Percentiles rank a stretch among this genome's conserved stretches.
These are phyloP conservation scores for Drosophila sordidula DNA, from an alignment of 2,888 invertebrate species.

Conservation along the genomic window DNA sequence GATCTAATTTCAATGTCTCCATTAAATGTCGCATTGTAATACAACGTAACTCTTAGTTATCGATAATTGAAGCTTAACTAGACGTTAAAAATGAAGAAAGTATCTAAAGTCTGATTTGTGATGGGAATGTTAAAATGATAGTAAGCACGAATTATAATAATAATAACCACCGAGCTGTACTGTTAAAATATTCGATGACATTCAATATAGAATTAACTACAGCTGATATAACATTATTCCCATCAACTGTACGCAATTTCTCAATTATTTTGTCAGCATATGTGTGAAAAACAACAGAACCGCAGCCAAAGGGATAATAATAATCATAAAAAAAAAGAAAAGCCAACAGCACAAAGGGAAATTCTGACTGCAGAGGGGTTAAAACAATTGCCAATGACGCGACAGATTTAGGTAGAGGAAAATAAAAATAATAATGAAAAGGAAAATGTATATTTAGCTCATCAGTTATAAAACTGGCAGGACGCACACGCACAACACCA, in stretches of 20 bases:
- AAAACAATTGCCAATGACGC: slow-evolving; percentile 74
- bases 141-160: neutral
- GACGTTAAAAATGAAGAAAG: no score
- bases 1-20: neutral
- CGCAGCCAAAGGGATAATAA: slow-evolving; percentile 66
- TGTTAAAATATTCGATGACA: neutral
- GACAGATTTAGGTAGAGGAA: slow-evolving; percentile 55
- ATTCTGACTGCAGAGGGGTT: slow-evolving; percentile 32
- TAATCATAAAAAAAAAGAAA: slow-evolving; percentile 59
- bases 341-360: slow-evolving; percentile 13
- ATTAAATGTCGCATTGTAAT: neutral
- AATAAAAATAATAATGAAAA: slow-evolving; percentile 9
- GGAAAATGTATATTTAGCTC: slow-evolving; percentile 49
- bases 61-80: no score
- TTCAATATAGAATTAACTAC: neutral
- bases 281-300: slow-evolving; percentile 70
- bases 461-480: slow-evolving; percentile 29
- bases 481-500: slow-evolving; percentile 28
- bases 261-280: slow-evolving; percentile 76
- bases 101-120: no score
- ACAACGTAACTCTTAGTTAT: no score
- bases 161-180: neutral
- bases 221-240: slow-evolving; percentile 1
- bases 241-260: slow-evolving; percentile 34
- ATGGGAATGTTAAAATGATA: no score